Evolutionary conservation across 1,140 invertebrate genomes (phyloP).

Genomic region (Paracyclopina nana): DNA sequence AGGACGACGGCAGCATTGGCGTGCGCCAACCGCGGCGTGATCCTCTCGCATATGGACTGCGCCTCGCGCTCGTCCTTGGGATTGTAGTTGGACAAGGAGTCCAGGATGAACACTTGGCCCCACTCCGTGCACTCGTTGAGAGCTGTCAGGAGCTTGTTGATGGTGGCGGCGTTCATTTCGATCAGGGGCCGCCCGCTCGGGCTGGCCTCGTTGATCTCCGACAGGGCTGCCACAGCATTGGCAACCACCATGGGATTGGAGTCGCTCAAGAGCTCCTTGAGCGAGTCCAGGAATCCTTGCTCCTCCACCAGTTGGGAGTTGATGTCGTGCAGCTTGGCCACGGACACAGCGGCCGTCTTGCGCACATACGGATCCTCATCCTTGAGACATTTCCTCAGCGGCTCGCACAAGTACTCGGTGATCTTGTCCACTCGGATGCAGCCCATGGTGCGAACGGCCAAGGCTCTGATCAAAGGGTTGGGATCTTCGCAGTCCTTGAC

Average conservation of each 20-base stretch:
- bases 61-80: conserved; percentile 95
- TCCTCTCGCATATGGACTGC: conserved; percentile 97
- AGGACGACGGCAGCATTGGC: conserved; percentile 99
- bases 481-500: conserved; percentile 99
- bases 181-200: conserved; percentile 75
- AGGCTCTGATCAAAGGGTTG: conserved; percentile 91
- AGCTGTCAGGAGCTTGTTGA: conserved; percentile 94
- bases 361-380: conserved; percentile 99
- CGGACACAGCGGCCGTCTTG: conserved; percentile 97
- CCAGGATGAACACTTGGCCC: conserved; percentile 95
- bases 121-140: conserved; percentile 98
- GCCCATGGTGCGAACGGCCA: conserved; percentile 98
- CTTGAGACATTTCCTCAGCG: conserved; percentile 88
- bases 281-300: conserved; percentile 90
- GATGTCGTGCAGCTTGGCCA: conserved; percentile 97
- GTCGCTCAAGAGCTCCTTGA: conserved; percentile 91
- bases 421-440: conserved; percentile 99
- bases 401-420: conserved; percentile 98
- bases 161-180: conserved; percentile 90
- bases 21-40: conserved; percentile 90
- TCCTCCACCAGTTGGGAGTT: conserved; percentile 92
- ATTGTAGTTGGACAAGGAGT: conserved; percentile 89
- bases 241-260: conserved; percentile 99
- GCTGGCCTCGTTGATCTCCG: conserved; percentile 94
- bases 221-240: conserved; percentile 94